A percentile compares a stretch with the other conserved stretches of the same genome.
Conservation (phyloP, 2,888 invertebrate genomes). For the Cheilosia scutellata region DNA sequence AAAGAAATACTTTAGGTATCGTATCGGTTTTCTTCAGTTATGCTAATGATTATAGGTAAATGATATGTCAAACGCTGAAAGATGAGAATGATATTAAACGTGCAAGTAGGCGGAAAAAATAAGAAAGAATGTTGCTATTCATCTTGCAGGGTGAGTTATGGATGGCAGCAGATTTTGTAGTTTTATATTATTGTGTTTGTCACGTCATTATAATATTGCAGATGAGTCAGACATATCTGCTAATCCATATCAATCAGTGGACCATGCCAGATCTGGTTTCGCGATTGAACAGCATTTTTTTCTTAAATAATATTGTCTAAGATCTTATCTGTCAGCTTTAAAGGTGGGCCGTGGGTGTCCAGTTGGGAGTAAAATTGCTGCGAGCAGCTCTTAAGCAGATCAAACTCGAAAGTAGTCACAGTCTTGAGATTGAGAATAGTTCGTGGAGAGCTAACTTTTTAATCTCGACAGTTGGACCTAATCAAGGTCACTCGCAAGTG, state of each 20-base stretch:
- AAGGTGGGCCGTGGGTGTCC: too few species aligned
- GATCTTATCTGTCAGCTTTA: too few species aligned
- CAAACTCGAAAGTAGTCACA: too few species aligned
- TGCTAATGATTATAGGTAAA: slow-evolving; percentile 17
- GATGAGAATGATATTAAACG: slow-evolving; percentile 19
- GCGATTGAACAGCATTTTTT: too few species aligned
- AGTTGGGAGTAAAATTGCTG: too few species aligned
- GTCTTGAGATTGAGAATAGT: too few species aligned
- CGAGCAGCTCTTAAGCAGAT: too few species aligned
- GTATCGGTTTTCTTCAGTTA: slow-evolving; percentile 5
- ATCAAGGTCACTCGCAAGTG: too few species aligned
- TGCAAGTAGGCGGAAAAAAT: slow-evolving; percentile 1
- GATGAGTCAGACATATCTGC: background rate
- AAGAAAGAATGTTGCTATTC: background rate
- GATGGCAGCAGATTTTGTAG: background rate
- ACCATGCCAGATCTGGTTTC: too few species aligned
- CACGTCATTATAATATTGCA: background rate
- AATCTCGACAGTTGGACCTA: too few species aligned
- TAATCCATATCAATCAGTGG: background rate
- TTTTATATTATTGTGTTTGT: background rate
- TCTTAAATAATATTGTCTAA: too few species aligned
- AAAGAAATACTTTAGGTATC: background rate
- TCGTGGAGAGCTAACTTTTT: too few species aligned
- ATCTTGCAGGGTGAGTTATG: background rate
- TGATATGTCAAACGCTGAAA: slow-evolving; percentile 3